These are phyloP conservation scores for Callipepla squamata DNA, from an alignment of 2,113 vertebrate genomes.

Conservation along the genomic window DNA sequence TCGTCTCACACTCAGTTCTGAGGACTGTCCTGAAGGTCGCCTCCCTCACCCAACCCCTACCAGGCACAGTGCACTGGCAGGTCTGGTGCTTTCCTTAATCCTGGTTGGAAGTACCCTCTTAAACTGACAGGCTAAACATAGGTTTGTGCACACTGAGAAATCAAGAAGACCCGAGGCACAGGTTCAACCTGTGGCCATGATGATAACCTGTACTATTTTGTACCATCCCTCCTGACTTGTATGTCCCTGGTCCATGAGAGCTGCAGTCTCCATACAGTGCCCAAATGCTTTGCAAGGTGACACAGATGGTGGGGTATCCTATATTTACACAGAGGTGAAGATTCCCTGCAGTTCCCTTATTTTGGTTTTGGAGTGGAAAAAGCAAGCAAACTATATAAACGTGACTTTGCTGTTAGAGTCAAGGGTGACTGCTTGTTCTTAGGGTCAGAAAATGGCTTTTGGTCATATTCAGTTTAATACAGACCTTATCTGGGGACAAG, in stretches of 20 bases:
- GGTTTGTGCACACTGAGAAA: not conserved
- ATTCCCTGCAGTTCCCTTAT: not conserved
- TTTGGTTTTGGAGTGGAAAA: not conserved
- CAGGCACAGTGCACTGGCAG: not conserved
- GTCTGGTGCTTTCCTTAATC: not conserved
- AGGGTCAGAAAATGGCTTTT: not conserved
- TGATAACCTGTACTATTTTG: not conserved
- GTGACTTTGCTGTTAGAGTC: not conserved
- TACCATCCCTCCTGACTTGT: not conserved
- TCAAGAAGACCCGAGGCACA: not conserved
- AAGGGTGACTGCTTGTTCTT: not conserved
- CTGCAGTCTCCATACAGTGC: rapidly evolving
- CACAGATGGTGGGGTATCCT: not conserved
- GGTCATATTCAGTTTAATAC: not conserved
- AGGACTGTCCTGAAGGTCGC: not conserved
- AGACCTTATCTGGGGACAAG: not conserved
- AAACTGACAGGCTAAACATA: rapidly evolving
- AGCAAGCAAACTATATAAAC: rapidly evolving
- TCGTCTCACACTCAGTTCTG: not conserved
- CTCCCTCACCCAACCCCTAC: not conserved
- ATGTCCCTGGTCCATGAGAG: not conserved
- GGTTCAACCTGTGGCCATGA: not conserved
- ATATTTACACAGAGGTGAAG: not conserved
- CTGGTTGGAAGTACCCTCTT: not conserved
- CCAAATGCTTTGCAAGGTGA: not conserved